phyloP scores from a whole-genome alignment of 2,113 vertebrate species.

The Alaudala cheleensis region DNA sequence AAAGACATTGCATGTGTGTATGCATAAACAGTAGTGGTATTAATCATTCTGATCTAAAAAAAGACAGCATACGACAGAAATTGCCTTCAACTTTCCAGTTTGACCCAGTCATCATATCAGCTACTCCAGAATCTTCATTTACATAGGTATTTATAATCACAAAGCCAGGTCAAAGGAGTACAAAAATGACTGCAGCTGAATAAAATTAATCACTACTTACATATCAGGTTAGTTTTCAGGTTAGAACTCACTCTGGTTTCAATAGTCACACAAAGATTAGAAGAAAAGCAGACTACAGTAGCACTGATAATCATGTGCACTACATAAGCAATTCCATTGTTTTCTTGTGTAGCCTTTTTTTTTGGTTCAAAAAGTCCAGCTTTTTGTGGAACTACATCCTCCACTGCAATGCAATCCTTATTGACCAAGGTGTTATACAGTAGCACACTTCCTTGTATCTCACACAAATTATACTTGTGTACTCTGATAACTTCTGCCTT shows the following conservation, averaged over 20 bases:
- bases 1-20: background rate
- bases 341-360: background rate
- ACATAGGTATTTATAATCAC: background rate
- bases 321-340: background rate
- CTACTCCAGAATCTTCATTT: background rate
- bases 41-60: background rate
- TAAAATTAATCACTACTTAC: background rate
- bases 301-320: background rate
- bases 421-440: no score
- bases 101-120: background rate
- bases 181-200: background rate
- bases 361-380: background rate
- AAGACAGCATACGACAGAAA: background rate
- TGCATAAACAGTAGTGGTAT: background rate
- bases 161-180: background rate
- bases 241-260: background rate
- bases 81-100: background rate
- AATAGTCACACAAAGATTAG: background rate
- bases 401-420: background rate
- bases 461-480: background rate
- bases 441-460: background rate
- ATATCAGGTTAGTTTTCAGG: background rate
- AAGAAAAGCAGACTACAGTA: background rate
- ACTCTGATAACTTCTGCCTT: background rate
- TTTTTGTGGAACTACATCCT: background rate